Conservation (phyloP, 2,888 invertebrate genomes). For the Diachrysia chrysitis region DNA sequence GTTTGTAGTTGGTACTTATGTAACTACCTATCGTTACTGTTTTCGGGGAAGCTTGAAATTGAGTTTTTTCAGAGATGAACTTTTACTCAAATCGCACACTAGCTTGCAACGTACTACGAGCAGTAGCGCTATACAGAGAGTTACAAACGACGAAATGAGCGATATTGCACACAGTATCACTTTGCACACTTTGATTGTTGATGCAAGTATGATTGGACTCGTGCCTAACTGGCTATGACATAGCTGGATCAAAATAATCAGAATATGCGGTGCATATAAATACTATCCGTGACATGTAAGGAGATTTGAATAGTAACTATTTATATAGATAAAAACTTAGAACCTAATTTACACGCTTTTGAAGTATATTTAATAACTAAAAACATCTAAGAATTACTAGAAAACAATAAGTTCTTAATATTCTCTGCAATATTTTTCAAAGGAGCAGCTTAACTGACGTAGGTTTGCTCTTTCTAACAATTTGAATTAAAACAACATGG, state of each 20-base stretch:
- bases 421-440: too few relatives aligned
- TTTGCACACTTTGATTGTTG: neutral
- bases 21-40: constrained; percentile 14
- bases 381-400: too few relatives aligned
- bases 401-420: too few relatives aligned
- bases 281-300: too few relatives aligned
- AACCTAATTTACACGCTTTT: too few relatives aligned
- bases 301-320: too few relatives aligned
- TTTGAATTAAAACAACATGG: too few relatives aligned
- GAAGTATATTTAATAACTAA: too few relatives aligned
- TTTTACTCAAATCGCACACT: constrained; percentile 12
- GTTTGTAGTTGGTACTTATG: constrained; percentile 29
- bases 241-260: neutral
- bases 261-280: too few relatives aligned
- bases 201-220: neutral
- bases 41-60: neutral
- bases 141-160: constrained; percentile 4
- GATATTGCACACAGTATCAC: constrained; percentile 2
- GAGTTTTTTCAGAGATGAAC: constrained; percentile 10
- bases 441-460: too few relatives aligned
- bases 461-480: too few relatives aligned
- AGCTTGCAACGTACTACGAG: neutral
- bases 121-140: neutral
- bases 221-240: neutral
- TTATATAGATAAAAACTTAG: too few relatives aligned